Evolutionary conservation across 37 sponge, comb jelly and placozoan genomes (phyloP).

Genomic region (Theonella swinhoei): DNA sequence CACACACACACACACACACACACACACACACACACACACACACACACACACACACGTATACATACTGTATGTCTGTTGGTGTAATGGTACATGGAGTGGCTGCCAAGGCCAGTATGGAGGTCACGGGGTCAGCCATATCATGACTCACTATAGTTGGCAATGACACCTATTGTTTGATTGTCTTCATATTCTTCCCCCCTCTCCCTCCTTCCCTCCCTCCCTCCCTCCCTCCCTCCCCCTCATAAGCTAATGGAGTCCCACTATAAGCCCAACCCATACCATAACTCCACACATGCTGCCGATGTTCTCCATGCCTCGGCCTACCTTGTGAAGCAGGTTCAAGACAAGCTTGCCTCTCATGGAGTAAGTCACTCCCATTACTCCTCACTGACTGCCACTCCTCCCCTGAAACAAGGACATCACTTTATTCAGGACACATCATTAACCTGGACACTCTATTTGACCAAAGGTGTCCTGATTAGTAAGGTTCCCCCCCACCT

Average conservation of each 20-base stretch:
- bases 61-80: too few relatives aligned
- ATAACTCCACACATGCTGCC: conserved; percentile 95
- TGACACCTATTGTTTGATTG: too few relatives aligned
- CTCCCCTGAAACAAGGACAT: too few relatives aligned
- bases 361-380: too few relatives aligned
- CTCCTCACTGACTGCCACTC: too few relatives aligned
- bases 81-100: too few relatives aligned
- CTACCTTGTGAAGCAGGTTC: conserved; percentile 69
- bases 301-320: conserved; percentile 88
- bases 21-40: conserved; percentile 10
- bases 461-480: neutral
- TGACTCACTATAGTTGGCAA: too few relatives aligned
- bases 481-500: neutral
- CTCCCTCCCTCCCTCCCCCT: neutral
- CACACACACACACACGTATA: neutral
- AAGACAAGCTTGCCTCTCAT: conserved; percentile 38
- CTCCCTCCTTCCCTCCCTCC: neutral
- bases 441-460: too few relatives aligned
- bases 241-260: conserved; percentile 79
- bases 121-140: too few relatives aligned
- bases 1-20: conserved; percentile 8
- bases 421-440: too few relatives aligned
- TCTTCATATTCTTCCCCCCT: neutral
- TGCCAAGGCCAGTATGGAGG: too few relatives aligned
- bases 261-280: conserved; percentile 78